A percentile compares a stretch with the other conserved stretches of the same genome.
These are phyloP conservation scores for Macrobrachium nipponense DNA, from an alignment of 1,140 invertebrate genomes.

Conservation along the genomic window DNA sequence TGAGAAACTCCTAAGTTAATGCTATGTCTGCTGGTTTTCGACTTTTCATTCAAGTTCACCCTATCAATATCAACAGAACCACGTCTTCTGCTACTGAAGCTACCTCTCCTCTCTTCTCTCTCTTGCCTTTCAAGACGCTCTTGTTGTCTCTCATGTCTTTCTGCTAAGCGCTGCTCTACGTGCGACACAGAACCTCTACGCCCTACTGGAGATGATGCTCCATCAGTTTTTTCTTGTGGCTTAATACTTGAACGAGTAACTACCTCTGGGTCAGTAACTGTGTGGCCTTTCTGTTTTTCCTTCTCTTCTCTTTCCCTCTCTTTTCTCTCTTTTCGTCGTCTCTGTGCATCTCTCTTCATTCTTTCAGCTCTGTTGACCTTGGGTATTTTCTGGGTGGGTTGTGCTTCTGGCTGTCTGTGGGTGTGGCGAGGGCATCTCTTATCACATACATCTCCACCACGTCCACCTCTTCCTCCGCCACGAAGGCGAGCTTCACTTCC, in stretches of 20 bases:
- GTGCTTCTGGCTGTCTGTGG: constrained; percentile 52
- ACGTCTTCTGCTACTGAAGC: constrained; percentile 25
- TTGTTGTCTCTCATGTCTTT: constrained; percentile 57
- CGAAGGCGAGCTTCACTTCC: constrained; percentile 38
- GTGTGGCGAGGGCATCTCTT: constrained; percentile 48
- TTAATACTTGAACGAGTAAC: constrained; percentile 28
- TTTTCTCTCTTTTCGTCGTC: constrained; percentile 56
- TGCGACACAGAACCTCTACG: constrained; percentile 60
- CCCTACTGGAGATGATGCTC: constrained; percentile 38
- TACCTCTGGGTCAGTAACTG: constrained; percentile 4
- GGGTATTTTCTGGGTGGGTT: constrained; percentile 58
- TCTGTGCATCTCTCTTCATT: constrained; percentile 63
- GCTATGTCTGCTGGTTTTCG: constrained; percentile 14
- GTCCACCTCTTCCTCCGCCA: constrained; percentile 49
- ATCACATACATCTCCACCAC: constrained; percentile 34
- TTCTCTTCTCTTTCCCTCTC: constrained; percentile 57
- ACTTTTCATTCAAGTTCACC: constrained; percentile 34
- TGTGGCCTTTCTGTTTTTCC: constrained; percentile 33
- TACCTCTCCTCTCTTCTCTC: constrained; percentile 35
- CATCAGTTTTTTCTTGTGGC: constrained; percentile 48
- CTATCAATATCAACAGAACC: constrained; percentile 32
- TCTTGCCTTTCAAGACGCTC: constrained; percentile 55
- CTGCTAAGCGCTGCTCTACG: constrained; percentile 61
- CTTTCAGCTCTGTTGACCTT: constrained; percentile 60
- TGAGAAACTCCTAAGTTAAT: constrained; percentile 1